A percentile compares a stretch with the other conserved stretches of the same genome.
phyloP scores from a whole-genome alignment of 2,797 vertebrate genomes.

The Lithobates pipiens region DNA sequence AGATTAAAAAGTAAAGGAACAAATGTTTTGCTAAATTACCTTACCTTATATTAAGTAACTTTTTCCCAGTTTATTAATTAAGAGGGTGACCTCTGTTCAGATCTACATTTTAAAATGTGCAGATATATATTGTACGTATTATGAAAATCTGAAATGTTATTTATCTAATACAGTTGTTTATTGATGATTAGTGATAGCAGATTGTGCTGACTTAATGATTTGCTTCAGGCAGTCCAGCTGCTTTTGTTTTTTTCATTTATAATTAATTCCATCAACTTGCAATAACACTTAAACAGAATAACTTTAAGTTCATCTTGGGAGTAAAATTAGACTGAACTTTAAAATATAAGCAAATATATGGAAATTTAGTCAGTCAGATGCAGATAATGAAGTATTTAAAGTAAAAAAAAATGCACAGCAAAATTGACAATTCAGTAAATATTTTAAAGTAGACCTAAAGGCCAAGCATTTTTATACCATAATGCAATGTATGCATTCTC shows the following conservation, averaged over 20 bases:
- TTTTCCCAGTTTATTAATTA: background rate
- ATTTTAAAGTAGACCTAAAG: background rate
- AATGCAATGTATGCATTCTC: too few relatives aligned
- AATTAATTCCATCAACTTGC: slow-evolving; percentile 52
- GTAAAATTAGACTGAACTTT: background rate
- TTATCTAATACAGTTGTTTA: slow-evolving; percentile 44
- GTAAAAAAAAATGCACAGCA: background rate
- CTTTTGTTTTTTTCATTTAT: slow-evolving; percentile 49
- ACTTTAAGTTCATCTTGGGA: slow-evolving; percentile 14
- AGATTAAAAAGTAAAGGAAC: too few relatives aligned
- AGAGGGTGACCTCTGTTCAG: background rate
- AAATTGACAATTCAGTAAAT: background rate
- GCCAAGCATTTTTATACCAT: too few relatives aligned
- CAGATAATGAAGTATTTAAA: background rate
- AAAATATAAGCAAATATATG: background rate
- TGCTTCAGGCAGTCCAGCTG: slow-evolving; percentile 48
- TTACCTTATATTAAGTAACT: background rate
- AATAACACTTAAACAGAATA: slow-evolving; percentile 24
- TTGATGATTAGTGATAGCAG: slow-evolving; percentile 54
- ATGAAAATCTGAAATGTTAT: background rate
- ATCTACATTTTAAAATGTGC: background rate
- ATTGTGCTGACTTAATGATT: slow-evolving; percentile 51
- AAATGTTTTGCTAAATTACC: too few relatives aligned
- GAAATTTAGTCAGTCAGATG: background rate
- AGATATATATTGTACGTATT: background rate